Evolutionary conservation across 2,888 invertebrate genomes (phyloP).

Genomic region (Meloe dianella): DNA sequence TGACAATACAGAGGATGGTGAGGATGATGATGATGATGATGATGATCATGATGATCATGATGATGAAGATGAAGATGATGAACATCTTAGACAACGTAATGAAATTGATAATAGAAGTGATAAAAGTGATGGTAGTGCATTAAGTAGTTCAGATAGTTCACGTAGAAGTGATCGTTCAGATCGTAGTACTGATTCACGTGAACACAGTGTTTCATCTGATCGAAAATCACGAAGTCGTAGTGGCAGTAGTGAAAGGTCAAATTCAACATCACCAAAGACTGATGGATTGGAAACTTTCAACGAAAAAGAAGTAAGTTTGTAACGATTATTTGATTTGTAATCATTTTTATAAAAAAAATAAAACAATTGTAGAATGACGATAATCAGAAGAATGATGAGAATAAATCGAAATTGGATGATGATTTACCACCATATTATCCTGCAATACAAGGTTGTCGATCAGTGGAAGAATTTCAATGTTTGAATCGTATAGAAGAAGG

Average conservation of each 20-base stretch:
- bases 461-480: conserved; percentile 98
- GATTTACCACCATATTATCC: conserved; percentile 83
- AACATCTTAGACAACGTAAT: too few species aligned
- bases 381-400: conserved; percentile 16
- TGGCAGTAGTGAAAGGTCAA: conserved; percentile 49
- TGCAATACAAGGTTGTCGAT: conserved; percentile 91
- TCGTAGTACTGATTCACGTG: conserved; percentile 31
- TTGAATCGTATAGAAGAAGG: conserved; percentile 99
- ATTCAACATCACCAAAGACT: conserved; percentile 45
- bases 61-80: conserved; percentile 45
- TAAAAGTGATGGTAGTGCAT: conserved; percentile 31
- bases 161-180: conserved; percentile 38
- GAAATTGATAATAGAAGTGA: conserved; percentile 28
- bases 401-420: conserved; percentile 57
- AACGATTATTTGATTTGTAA: too few species aligned
- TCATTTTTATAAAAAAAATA: too few species aligned
- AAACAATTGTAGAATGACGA: conserved; percentile 1
- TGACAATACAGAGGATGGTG: conserved; percentile 52
- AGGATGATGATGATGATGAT: conserved; percentile 45
- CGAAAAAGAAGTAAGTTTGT: conserved; percentile 18
- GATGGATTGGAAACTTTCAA: conserved; percentile 50
- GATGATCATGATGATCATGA: conserved; percentile 37
- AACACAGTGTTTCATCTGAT: conserved; percentile 26
- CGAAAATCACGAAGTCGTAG: conserved; percentile 34
- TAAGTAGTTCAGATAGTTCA: conserved; percentile 38